Conservation (phyloP, 2,113 vertebrate genomes). For the Dasyurus viverrinus region DNA sequence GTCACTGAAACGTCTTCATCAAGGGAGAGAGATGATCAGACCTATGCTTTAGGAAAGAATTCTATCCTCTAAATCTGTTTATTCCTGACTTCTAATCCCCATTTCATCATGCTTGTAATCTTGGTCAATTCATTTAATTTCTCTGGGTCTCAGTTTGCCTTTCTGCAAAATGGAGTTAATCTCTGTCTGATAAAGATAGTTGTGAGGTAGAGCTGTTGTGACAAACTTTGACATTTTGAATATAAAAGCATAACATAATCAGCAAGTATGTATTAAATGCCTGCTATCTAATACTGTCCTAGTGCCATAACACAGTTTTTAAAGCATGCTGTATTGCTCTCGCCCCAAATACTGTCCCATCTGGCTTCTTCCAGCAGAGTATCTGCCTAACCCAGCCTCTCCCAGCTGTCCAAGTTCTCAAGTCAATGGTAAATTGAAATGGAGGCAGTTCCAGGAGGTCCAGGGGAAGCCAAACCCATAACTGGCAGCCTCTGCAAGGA, state of each 20-base stretch:
- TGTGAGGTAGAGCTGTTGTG: neutral
- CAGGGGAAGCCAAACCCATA: neutral
- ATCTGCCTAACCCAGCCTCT: neutral
- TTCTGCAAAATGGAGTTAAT: neutral
- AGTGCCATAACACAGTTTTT: neutral
- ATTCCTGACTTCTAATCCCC: neutral
- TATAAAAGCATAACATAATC: neutral
- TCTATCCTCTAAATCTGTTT: neutral
- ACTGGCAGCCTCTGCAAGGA: neutral
- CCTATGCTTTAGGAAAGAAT: neutral
- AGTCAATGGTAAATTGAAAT: neutral
- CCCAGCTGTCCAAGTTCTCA: neutral
- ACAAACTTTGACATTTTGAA: neutral
- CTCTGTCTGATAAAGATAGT: neutral
- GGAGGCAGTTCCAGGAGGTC: neutral
- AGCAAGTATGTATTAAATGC: neutral
- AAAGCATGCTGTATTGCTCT: neutral
- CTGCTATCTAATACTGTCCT: neutral
- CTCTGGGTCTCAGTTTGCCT: neutral
- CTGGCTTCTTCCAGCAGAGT: slow-evolving; percentile 6
- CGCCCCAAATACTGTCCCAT: slow-evolving; percentile 8
- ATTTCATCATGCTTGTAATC: neutral
- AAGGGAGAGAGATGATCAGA: neutral
- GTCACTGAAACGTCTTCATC: neutral
- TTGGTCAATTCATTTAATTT: neutral